Conservation (phyloP, 2,888 invertebrate genomes). For the Thecocarcelia acutangulata region DNA sequence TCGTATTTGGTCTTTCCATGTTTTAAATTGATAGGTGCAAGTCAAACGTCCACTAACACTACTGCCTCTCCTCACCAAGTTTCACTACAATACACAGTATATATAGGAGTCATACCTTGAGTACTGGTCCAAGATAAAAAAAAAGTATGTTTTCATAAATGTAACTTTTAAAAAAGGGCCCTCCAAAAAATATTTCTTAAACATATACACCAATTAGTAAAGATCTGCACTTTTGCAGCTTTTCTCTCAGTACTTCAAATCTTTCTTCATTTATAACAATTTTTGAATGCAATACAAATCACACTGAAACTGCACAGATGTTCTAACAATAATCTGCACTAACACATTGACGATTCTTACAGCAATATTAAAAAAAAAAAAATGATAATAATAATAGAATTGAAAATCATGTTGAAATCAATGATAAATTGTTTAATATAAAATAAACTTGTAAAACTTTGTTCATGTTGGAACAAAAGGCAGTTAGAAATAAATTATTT, state of each 20-base stretch:
- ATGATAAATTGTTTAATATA: slow-evolving; percentile 53
- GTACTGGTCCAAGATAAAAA: too few species aligned
- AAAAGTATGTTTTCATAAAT: too few species aligned
- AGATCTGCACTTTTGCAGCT: too few species aligned
- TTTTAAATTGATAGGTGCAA: too few species aligned
- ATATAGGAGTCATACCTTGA: too few species aligned
- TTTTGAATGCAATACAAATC: slow-evolving; percentile 46
- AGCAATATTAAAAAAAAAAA: slow-evolving; percentile 47
- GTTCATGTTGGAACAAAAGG: background rate
- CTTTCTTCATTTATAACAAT: slow-evolving; percentile 23
- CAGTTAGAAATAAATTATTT: background rate
- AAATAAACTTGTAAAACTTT: background rate
- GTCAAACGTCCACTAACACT: too few species aligned
- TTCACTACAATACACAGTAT: too few species aligned
- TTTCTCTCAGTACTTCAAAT: slow-evolving; percentile 19
- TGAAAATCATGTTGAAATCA: slow-evolving; percentile 64
- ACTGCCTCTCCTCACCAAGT: too few species aligned
- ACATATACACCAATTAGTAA: too few species aligned
- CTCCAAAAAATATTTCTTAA: too few species aligned
- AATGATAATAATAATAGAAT: slow-evolving; percentile 41
- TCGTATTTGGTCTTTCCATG: too few species aligned
- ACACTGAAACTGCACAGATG: slow-evolving; percentile 59
- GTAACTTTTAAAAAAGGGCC: too few species aligned
- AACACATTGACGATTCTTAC: slow-evolving; percentile 20
- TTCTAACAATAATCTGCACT: slow-evolving; percentile 26